These are phyloP conservation scores for Paratrypauchen microcephalus DNA, from an alignment of 2,797 vertebrate genomes.

Conservation along the genomic window DNA sequence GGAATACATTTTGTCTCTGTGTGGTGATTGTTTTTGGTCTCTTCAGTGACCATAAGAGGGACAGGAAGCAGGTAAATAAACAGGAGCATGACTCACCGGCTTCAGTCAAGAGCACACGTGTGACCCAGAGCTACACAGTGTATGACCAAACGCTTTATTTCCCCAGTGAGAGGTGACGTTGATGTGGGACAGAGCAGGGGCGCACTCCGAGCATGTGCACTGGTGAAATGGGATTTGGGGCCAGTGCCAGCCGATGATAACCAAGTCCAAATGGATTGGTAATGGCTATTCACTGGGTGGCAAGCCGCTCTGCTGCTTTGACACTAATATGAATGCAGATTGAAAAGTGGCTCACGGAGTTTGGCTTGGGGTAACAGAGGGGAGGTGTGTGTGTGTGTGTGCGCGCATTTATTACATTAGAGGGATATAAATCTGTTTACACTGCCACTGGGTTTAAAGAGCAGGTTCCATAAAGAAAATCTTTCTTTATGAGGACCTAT, in stretches of 20 bases:
- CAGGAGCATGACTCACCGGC: background rate
- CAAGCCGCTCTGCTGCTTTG: constrained; percentile 57
- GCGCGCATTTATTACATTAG: constrained; percentile 17
- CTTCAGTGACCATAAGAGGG: too few species aligned
- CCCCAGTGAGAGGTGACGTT: constrained; percentile 52
- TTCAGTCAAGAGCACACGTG: background rate
- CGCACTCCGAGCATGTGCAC: constrained; percentile 69
- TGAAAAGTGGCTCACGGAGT: constrained; percentile 55
- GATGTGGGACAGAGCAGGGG: constrained; percentile 62
- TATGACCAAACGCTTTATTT: constrained; percentile 30
- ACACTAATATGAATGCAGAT: constrained; percentile 77
- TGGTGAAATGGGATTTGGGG: constrained; percentile 87
- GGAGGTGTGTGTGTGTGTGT: constrained; percentile 15
- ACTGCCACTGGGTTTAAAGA: constrained; percentile 8
- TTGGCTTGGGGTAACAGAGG: constrained; percentile 48
- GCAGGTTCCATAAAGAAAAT: background rate
- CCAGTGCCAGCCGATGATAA: constrained; percentile 82
- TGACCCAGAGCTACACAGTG: constrained; percentile 4
- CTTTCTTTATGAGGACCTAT: background rate
- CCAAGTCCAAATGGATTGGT: constrained; percentile 82
- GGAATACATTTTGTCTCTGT: background rate
- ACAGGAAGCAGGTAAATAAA: background rate
- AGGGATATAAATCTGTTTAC: constrained; percentile 15
- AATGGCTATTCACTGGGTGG: constrained; percentile 79
- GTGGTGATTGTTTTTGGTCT: too few species aligned